phyloP scores from a whole-genome alignment of 1,140 invertebrate genomes.

The Drosophila sproati region DNA sequence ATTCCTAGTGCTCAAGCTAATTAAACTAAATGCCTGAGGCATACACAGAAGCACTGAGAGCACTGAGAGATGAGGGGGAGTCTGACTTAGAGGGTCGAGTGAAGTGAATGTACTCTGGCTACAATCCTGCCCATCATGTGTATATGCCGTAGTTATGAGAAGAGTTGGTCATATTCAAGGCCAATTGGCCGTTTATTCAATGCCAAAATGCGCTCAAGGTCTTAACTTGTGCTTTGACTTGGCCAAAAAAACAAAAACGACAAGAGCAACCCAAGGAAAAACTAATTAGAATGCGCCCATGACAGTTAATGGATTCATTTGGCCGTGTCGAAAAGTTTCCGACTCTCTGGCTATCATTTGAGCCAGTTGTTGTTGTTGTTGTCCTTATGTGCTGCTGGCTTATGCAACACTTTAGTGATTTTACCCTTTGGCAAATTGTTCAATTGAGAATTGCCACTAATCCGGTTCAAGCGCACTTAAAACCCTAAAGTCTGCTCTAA shows the following conservation, averaged over 20 bases:
- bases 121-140: background rate
- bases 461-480: conserved; percentile 50
- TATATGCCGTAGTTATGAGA: background rate
- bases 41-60: background rate
- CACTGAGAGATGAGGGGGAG: background rate
- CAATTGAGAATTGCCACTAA: conserved; percentile 48
- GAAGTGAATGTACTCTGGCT: background rate
- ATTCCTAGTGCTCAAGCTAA: conserved; percentile 54
- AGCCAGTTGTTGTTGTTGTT: background rate
- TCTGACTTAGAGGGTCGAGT: background rate
- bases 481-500: conserved; percentile 15
- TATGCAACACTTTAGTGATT: background rate
- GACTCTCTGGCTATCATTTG: conserved; percentile 19
- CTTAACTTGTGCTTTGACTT: conserved; percentile 58
- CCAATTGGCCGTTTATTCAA: conserved; percentile 65
- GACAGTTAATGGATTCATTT: conserved; percentile 15
- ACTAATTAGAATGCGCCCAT: background rate
- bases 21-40: conserved; percentile 52
- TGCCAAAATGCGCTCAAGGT: conserved; percentile 58
- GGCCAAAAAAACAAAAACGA: conserved; percentile 6
- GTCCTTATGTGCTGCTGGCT: background rate
- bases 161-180: conserved; percentile 36
- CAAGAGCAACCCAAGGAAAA: background rate
- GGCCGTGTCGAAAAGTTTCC: conserved; percentile 21
- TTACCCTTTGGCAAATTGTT: conserved; percentile 11